Evolutionary conservation across 2,888 invertebrate species (phyloP).

Genomic region (Napeogenes sylphis): DNA sequence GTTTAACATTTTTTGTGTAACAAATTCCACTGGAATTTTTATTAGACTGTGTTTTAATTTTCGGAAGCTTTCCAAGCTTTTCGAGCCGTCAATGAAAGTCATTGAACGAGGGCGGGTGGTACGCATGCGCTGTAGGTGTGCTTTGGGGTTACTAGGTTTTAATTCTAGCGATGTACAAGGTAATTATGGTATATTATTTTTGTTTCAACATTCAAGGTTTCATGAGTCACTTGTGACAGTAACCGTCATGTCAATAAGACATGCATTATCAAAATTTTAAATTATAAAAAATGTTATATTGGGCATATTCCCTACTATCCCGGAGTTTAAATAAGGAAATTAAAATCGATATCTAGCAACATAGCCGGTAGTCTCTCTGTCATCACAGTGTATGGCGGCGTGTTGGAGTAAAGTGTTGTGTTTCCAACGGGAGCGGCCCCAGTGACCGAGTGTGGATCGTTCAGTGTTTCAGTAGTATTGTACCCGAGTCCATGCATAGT

Average conservation of each 20-base stretch:
- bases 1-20: not conserved
- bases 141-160: constrained; percentile 38
- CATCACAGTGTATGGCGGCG: constrained; percentile 35
- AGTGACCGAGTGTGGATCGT: constrained; percentile 39
- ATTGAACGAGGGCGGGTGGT: constrained; percentile 66
- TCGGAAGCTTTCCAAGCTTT: constrained; percentile 36
- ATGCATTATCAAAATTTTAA: too few species aligned
- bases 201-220: too few species aligned
- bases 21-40: constrained; percentile 1
- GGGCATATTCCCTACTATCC: not conserved
- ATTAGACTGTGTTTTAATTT: constrained; percentile 23
- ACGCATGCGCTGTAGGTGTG: constrained; percentile 55
- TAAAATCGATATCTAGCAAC: constrained; percentile 28
- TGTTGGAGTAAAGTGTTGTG: constrained; percentile 49
- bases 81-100: constrained; percentile 47
- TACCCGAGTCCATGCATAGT: constrained; percentile 50
- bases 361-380: constrained; percentile 27
- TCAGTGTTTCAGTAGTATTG: constrained; percentile 43
- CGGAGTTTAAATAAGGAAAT: constrained; percentile 8
- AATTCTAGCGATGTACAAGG: not conserved
- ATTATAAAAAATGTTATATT: too few species aligned
- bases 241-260: too few species aligned
- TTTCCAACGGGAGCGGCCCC: constrained; percentile 45
- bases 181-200: too few species aligned
- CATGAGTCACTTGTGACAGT: too few species aligned